phyloP scores from a whole-genome alignment of 2,888 invertebrate species.

The Hedychridium roseum region DNA sequence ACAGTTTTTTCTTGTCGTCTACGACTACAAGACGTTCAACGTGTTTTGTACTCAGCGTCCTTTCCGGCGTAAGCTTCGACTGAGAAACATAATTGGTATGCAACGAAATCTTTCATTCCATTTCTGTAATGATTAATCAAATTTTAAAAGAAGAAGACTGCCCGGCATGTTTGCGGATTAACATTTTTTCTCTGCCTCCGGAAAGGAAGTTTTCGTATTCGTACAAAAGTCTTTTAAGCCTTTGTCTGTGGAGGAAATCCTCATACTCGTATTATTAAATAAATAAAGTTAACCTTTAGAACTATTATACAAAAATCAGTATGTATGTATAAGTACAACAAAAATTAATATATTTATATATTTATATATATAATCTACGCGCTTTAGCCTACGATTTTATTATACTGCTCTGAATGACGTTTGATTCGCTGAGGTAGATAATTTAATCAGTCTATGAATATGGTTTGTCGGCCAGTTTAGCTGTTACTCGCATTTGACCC shows the following conservation, averaged over 20 bases:
- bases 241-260: no score
- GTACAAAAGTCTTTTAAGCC: no score
- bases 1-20: constrained; percentile 30
- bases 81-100: no score
- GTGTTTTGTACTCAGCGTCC: no score
- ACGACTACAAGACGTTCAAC: not conserved
- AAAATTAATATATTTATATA: not conserved
- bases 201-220: no score
- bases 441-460: constrained; percentile 60
- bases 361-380: constrained; percentile 19
- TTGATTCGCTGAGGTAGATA: constrained; percentile 60
- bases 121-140: no score
- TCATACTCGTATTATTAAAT: constrained; percentile 33
- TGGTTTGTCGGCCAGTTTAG: constrained; percentile 40
- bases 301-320: constrained; percentile 45
- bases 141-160: no score
- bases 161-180: no score
- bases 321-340: constrained; percentile 24
- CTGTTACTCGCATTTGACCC: constrained; percentile 23
- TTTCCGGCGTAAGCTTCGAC: no score
- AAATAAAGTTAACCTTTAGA: constrained; percentile 48
- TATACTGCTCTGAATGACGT: constrained; percentile 48
- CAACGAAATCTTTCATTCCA: no score
- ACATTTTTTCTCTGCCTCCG: no score
- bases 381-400: constrained; percentile 28